Evolutionary conservation across 2,888 invertebrate species (phyloP).

Genomic region (Campoplex nolae): DNA sequence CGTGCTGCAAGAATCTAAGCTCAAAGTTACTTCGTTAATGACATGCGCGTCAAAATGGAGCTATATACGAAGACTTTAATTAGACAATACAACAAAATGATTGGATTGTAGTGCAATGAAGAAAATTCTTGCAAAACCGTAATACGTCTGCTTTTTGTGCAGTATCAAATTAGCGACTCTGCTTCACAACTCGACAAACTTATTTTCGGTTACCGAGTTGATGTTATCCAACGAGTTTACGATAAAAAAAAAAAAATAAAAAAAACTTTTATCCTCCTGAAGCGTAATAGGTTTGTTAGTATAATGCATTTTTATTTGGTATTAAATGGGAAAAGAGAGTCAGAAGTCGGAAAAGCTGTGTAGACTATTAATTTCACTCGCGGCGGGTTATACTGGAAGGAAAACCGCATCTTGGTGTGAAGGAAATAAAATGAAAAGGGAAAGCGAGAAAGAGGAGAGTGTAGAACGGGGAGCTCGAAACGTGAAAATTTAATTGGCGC

Average conservation of each 20-base stretch:
- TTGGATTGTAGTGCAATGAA: background rate
- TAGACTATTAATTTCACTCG: slow-evolving; percentile 60
- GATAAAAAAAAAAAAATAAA: too few relatives aligned
- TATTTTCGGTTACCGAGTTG: background rate
- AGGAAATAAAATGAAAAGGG: background rate
- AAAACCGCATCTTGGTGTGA: background rate
- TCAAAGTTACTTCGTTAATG: background rate
- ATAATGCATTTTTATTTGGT: slow-evolving; percentile 38
- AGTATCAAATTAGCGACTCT: background rate
- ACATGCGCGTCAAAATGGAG: background rate
- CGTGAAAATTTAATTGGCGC: slow-evolving; percentile 67
- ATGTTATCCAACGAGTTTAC: background rate
- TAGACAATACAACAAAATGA: background rate
- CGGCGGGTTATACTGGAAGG: background rate
- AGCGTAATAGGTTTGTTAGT: slow-evolving; percentile 5
- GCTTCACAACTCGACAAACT: background rate
- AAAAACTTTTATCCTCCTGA: slow-evolving; percentile 9
- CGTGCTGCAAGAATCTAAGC: background rate
- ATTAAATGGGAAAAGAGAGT: slow-evolving; percentile 55
- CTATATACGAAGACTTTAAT: background rate
- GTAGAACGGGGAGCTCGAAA: background rate
- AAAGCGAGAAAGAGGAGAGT: background rate
- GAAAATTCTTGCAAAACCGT: background rate
- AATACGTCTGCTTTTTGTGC: background rate
- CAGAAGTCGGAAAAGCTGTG: slow-evolving; percentile 31